Percentiles rank a stretch among this genome's conserved stretches.
These are phyloP conservation scores for Chelon labrosus DNA, from an alignment of 2,797 vertebrate genomes.

Conservation along the genomic window DNA sequence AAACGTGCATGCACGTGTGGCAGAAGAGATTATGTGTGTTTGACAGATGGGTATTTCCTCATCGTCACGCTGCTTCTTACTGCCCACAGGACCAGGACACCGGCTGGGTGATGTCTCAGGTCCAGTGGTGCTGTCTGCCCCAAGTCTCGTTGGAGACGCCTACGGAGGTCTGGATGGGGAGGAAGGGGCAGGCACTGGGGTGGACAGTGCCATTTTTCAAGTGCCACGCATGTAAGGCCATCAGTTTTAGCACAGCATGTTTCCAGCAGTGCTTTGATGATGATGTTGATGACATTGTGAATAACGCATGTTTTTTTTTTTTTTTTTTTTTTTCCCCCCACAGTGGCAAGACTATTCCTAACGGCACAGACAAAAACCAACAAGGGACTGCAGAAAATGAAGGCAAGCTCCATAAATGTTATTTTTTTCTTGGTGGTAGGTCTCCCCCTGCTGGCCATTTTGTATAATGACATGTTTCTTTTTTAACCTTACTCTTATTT, in stretches of 20 bases:
- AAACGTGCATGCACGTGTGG: constrained; percentile 39
- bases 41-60: constrained; percentile 11
- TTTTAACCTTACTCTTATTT: background rate
- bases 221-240: constrained; percentile 94
- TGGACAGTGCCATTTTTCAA: constrained; percentile 94
- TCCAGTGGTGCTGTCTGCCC: constrained; percentile 91
- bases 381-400: constrained; percentile 90
- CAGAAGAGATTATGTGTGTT: constrained; percentile 17
- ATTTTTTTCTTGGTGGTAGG: constrained; percentile 17
- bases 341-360: constrained; percentile 93
- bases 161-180: constrained; percentile 93
- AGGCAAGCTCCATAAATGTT: constrained; percentile 81
- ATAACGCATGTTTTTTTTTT: background rate
- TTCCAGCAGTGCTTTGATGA: background rate
- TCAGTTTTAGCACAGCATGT: background rate
- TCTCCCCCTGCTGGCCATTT: constrained; percentile 67
- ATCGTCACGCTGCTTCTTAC: constrained; percentile 22
- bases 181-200: constrained; percentile 88
- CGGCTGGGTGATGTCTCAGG: constrained; percentile 90
- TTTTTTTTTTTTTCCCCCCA: background rate
- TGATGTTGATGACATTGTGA: background rate
- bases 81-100: constrained; percentile 88
- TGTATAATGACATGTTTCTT: constrained; percentile 8
- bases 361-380: constrained; percentile 85
- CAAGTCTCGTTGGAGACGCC: constrained; percentile 87